Evolutionary conservation across 2,888 invertebrate genomes (phyloP).

Genomic region (Orthosia gothica): DNA sequence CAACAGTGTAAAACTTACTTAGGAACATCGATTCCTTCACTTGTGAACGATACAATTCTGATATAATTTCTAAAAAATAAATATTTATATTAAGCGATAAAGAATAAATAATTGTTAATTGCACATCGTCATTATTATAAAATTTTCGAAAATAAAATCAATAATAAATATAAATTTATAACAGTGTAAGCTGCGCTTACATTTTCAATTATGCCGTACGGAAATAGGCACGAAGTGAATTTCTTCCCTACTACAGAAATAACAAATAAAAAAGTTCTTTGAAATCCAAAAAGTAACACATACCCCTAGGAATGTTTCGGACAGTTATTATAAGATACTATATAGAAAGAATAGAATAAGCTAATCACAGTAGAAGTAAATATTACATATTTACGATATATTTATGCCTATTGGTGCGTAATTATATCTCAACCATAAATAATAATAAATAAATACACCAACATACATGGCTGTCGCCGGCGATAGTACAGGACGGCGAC

Average conservation of each 20-base stretch:
- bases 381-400: conserved; percentile 87
- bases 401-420: conserved; percentile 79
- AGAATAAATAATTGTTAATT: conserved; percentile 90
- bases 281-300: conserved; percentile 79
- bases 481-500: conserved; percentile 53
- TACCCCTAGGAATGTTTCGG: conserved; percentile 88
- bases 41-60: conserved; percentile 79
- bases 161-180: conserved; percentile 69
- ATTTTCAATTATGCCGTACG: conserved; percentile 77
- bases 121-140: conserved; percentile 87
- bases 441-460: conserved; percentile 70
- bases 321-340: conserved; percentile 83
- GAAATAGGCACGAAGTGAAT: conserved; percentile 84
- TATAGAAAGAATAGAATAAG: conserved; percentile 84
- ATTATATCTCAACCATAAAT: conserved; percentile 74
- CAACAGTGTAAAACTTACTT: conserved; percentile 83
- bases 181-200: conserved; percentile 85
- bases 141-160: conserved; percentile 85
- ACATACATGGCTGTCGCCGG: conserved; percentile 55
- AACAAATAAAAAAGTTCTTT: conserved; percentile 75
- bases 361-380: conserved; percentile 90
- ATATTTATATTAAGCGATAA: conserved; percentile 89
- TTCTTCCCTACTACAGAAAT: conserved; percentile 72
- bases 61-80: conserved; percentile 89
- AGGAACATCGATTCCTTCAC: conserved; percentile 89